phyloP scores from a whole-genome alignment of 92 coral and sea anemone genomes.

The Bergia puertoricense region DNA sequence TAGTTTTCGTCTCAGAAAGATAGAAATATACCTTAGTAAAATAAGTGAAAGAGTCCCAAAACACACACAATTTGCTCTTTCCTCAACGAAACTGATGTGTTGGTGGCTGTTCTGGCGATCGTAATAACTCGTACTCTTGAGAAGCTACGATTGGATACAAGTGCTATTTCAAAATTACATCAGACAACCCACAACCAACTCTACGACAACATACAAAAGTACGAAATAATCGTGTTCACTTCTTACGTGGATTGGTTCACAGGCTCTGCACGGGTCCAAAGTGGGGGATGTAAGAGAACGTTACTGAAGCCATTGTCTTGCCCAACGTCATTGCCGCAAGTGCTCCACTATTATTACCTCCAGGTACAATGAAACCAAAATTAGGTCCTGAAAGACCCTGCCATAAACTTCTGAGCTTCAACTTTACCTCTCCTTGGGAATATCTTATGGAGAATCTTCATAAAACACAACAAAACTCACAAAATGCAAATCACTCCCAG shows the following conservation, averaged over 20 bases:
- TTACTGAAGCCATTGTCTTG: constrained; percentile 46
- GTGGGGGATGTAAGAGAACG: constrained; percentile 33
- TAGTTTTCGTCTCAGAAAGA: neutral
- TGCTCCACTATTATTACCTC: constrained; percentile 34
- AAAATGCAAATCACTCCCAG: constrained; percentile 94
- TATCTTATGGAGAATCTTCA: constrained; percentile 79
- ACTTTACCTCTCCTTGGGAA: constrained; percentile 67
- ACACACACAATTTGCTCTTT: constrained; percentile 15
- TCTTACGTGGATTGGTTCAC: constrained; percentile 39
- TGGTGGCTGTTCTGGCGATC: neutral
- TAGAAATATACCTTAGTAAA: constrained; percentile 10
- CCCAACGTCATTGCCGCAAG: constrained; percentile 44
- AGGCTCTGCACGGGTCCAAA: constrained; percentile 45
- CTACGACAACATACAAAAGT: neutral
- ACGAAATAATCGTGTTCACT: constrained; percentile 4
- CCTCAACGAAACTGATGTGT: neutral
- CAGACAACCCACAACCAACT: neutral
- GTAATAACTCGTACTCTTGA: neutral
- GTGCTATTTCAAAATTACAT: neutral
- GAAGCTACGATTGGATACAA: neutral
- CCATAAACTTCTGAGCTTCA: constrained; percentile 42
- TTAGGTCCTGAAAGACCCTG: constrained; percentile 30
- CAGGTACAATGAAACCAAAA: constrained; percentile 11
- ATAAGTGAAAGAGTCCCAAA: constrained; percentile 20
- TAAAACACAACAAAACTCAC: constrained; percentile 94